Percentiles rank a stretch among this genome's conserved stretches.
Evolutionary conservation across 2,888 invertebrate species (phyloP).

Genomic region (Halictus quadricinctus): DNA sequence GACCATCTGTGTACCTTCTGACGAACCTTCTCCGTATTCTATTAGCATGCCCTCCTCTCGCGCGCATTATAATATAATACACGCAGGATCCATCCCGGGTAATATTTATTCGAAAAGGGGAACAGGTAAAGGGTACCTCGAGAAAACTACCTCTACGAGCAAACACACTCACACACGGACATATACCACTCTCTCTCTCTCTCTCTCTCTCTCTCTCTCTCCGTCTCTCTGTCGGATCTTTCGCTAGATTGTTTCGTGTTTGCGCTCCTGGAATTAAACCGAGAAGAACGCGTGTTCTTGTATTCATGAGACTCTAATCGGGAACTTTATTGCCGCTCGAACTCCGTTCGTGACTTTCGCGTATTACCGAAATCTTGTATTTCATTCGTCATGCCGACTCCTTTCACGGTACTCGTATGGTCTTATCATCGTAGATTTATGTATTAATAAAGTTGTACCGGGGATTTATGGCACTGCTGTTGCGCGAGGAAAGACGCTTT

Average conservation of each 20-base stretch:
- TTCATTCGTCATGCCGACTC: not conserved
- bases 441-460: not conserved
- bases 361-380: constrained; percentile 8
- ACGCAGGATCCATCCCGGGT: constrained; percentile 68
- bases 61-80: constrained; percentile 75
- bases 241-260: not conserved
- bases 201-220: no score
- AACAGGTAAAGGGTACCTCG: constrained; percentile 50
- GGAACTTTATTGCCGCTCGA: not conserved
- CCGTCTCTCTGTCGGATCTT: no score
- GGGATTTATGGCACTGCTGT: not conserved
- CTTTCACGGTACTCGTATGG: not conserved
- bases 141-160: constrained; percentile 29
- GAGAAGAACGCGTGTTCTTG: constrained; percentile 1
- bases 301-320: constrained; percentile 17
- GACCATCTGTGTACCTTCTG: constrained; percentile 72
- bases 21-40: constrained; percentile 65
- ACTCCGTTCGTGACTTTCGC: not conserved
- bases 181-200: not conserved
- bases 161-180: not conserved
- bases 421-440: not conserved
- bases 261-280: not conserved
- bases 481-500: not conserved
- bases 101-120: constrained; percentile 73
- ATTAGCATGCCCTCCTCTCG: constrained; percentile 72